Evolutionary conservation across 2,888 invertebrate species (phyloP), one percentile per base, ranked within the genome.

Genomic region (Oconnorella tubifera): DNA sequence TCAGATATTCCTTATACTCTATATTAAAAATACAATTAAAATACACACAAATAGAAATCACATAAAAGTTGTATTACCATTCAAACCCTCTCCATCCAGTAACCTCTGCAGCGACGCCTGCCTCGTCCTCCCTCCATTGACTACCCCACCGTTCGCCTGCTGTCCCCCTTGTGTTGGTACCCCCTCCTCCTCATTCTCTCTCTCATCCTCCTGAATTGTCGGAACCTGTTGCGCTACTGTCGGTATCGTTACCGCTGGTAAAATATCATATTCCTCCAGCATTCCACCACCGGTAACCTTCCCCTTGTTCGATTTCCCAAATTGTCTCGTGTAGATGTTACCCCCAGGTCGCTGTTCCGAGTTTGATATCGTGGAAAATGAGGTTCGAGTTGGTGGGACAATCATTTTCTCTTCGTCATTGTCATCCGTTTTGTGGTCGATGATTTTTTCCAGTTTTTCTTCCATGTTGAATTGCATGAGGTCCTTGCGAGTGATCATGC

Each of bases 401-500:
- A 51, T 27, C 53, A 6, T 25, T 25, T 51, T 23, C 25, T 51
- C 53, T 51, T 51, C 53, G 53, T 51, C 53, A 10, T 51, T 23
- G 25, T 23, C 25, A 27, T 23, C 25, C 6, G 6, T 27, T 25
- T 10, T 27, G 14, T 51, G 23, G 53, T 51, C 53, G 53, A 51
- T 25, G 53, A 55, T 55, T 28, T 23, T 32, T 33, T 62, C 55
- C 23, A 55, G 49, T 28, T 32, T 55, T 53, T 65, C 69, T 59
- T 71, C 68, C 29, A 71, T 62, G 33, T 65, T 59, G 68, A 70
- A 73, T 33, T 70, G 76, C 75, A 80, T 75, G 49, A 79, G 71
- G 70, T 80, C 79, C 67, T 80, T 78, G 4, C 78, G 68, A 2
- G 78, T 77, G 29, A 80, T 71, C 23, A 80, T 76, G 49, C 80